A percentile compares a stretch with the other conserved stretches of the same genome.
These are phyloP conservation scores for Ameiurus melas DNA, from an alignment of 2,113 vertebrate species.

Conservation along the genomic window DNA sequence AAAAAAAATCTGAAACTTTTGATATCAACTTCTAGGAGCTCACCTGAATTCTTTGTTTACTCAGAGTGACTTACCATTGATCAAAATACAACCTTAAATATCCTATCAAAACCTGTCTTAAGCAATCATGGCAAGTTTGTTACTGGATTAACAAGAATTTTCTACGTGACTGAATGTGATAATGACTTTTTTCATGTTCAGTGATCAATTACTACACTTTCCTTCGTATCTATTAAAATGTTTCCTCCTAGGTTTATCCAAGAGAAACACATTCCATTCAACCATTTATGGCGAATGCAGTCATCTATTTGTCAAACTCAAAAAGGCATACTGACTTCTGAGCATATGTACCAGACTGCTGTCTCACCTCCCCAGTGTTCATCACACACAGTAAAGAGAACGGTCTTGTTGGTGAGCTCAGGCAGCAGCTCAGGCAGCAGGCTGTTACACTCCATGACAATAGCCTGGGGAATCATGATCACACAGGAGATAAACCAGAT, in stretches of 20 bases:
- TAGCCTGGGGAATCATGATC: slow-evolving; percentile 95
- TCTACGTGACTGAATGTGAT: neutral
- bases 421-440: slow-evolving; percentile 88
- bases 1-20: neutral
- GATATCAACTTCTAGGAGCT: neutral
- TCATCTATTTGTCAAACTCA: neutral
- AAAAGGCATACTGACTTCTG: neutral
- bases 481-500: slow-evolving; percentile 95
- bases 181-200: neutral
- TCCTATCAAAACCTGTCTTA: neutral
- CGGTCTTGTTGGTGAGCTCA: slow-evolving; percentile 92
- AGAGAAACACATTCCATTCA: neutral
- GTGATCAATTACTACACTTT: neutral
- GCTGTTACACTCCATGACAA: slow-evolving; percentile 94
- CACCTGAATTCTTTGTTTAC: neutral
- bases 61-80: neutral
- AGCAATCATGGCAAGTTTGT: neutral
- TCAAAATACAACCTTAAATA: neutral
- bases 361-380: slow-evolving; percentile 91
- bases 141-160: neutral
- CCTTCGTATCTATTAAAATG: neutral
- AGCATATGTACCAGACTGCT: neutral
- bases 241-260: neutral
- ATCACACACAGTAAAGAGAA: slow-evolving; percentile 94
- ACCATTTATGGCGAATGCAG: neutral